phyloP scores from a whole-genome alignment of 2,797 vertebrate genomes.

The Enteromius trimaculatus region DNA sequence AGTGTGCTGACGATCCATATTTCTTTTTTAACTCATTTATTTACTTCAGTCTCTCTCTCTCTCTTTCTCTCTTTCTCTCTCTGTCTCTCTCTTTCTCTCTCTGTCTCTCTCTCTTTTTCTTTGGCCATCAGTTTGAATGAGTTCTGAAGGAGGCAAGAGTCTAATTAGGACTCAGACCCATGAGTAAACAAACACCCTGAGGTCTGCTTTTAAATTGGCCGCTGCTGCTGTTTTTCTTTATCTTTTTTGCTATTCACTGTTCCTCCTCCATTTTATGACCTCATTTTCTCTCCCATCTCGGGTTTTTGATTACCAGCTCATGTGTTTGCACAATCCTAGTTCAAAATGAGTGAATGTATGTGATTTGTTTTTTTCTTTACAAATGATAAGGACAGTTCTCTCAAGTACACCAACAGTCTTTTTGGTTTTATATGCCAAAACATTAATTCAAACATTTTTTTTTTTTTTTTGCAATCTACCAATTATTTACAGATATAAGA shows the following conservation, averaged over 20 bases:
- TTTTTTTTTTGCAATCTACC: too few species aligned
- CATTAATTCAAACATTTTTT: not conserved
- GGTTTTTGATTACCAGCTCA: not conserved
- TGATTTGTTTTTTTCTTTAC: not conserved
- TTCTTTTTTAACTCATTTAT: not conserved
- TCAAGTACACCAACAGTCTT: not conserved
- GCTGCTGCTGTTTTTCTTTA: constrained; percentile 17
- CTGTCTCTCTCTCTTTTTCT: not conserved
- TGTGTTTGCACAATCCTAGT: constrained; percentile 10
- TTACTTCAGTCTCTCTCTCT: not conserved
- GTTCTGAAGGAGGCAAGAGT: constrained; percentile 14
- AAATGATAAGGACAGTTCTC: not conserved
- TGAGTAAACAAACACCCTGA: constrained; percentile 35
- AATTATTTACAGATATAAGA: not conserved
- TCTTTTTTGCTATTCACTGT: constrained; percentile 11
- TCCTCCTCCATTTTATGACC: constrained; percentile 1
- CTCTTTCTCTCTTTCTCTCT: not conserved
- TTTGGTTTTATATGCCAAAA: not conserved
- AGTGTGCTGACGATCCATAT: not conserved
- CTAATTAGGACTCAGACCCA: constrained; percentile 31
- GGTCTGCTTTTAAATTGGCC: constrained; percentile 34
- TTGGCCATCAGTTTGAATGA: not conserved
- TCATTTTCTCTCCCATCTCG: not conserved
- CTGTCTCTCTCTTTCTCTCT: not conserved
- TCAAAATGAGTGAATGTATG: not conserved